A percentile compares a stretch with the other conserved stretches of the same genome.
Conservation (phyloP, 2,888 invertebrate species). For the Cantharis lateralis region DNA sequence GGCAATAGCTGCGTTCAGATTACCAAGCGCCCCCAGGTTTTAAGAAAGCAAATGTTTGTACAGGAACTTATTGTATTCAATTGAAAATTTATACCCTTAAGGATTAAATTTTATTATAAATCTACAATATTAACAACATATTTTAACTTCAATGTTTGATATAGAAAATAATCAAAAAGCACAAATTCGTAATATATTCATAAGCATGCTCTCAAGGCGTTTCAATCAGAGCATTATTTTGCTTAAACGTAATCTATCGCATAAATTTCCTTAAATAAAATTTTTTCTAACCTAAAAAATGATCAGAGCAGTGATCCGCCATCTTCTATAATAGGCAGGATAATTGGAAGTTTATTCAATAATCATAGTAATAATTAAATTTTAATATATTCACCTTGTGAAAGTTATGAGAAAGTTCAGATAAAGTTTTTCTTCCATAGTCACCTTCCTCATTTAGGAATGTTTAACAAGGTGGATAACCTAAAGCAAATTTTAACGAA, state of each 20-base stretch:
- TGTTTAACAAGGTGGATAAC: not conserved
- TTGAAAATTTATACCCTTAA: not conserved
- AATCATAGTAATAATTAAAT: not conserved
- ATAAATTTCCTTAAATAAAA: not conserved
- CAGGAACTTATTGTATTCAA: not conserved
- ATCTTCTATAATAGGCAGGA: not conserved
- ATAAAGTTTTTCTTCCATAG: not conserved
- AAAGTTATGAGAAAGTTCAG: not conserved
- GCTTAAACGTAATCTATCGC: not conserved
- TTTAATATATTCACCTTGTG: not conserved
- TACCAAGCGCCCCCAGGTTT: not conserved
- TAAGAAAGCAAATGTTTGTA: not conserved
- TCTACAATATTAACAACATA: not conserved
- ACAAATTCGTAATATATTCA: not conserved
- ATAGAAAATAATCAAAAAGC: not conserved
- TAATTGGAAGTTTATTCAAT: not conserved
- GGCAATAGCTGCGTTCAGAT: not conserved
- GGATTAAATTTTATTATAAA: not conserved
- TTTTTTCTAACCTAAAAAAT: not conserved
- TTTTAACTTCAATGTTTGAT: not conserved
- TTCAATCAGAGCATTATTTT: not conserved
- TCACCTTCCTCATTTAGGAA: not conserved
- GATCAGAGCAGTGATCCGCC: not conserved
- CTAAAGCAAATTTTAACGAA: slow-evolving; percentile 21
- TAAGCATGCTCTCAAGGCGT: not conserved